Evolutionary conservation across 2,888 invertebrate species (phyloP).

Genomic region (Limenitis arthemis): DNA sequence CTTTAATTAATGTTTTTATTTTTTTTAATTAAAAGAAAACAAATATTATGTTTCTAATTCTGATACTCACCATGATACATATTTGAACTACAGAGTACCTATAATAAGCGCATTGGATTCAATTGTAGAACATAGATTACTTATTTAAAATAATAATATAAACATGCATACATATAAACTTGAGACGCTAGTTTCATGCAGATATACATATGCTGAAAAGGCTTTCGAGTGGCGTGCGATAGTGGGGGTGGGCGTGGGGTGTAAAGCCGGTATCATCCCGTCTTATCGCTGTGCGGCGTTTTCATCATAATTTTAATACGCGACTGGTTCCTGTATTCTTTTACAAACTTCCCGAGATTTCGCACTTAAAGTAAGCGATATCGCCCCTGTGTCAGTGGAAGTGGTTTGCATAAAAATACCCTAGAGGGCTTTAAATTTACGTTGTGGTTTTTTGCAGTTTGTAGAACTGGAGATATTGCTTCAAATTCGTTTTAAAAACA

Average conservation of each 20-base stretch:
- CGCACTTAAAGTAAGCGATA: slow-evolving; percentile 36
- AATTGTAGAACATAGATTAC: too few relatives aligned
- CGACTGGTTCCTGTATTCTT: slow-evolving; percentile 42
- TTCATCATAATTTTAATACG: slow-evolving; percentile 71
- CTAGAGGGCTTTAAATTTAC: slow-evolving; percentile 48
- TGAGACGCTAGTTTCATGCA: slow-evolving; percentile 46
- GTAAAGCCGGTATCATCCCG: slow-evolving; percentile 61
- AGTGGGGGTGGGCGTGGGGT: slow-evolving; percentile 42
- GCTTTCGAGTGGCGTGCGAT: slow-evolving; percentile 56
- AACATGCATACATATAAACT: slow-evolving; percentile 48
- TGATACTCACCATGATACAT: too few relatives aligned
- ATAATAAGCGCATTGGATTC: too few relatives aligned
- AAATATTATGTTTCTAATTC: too few relatives aligned
- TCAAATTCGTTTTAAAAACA: too few relatives aligned
- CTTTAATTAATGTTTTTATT: too few relatives aligned
- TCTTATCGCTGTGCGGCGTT: slow-evolving; percentile 55
- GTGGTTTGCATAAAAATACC: slow-evolving; percentile 46
- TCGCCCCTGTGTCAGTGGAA: slow-evolving; percentile 55
- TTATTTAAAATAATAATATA: slow-evolving; percentile 10
- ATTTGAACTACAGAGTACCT: too few relatives aligned
- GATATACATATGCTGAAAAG: slow-evolving; percentile 56
- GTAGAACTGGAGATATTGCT: not conserved
- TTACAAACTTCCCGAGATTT: slow-evolving; percentile 49
- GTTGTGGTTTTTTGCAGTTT: slow-evolving; percentile 37
- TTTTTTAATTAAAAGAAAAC: too few relatives aligned